A percentile compares a stretch with the other conserved stretches of the same genome.
phyloP scores from a whole-genome alignment of 2,888 invertebrate genomes.

The Caenorhabditis sinica region DNA sequence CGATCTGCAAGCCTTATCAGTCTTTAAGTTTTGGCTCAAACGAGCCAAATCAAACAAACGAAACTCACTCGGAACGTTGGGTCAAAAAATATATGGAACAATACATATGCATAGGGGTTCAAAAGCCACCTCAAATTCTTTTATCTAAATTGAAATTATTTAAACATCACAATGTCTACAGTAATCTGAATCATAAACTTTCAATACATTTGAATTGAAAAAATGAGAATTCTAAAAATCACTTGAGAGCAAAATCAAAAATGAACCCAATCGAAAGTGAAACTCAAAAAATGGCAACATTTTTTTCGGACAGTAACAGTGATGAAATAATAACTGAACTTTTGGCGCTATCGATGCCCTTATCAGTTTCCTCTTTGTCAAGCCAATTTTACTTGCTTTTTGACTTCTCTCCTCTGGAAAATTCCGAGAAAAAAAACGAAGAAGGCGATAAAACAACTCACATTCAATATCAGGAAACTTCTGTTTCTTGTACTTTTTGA shows the following conservation, averaged over 20 bases:
- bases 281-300: slow-evolving; percentile 29
- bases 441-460: not conserved
- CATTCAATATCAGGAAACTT: not conserved
- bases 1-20: slow-evolving; percentile 29
- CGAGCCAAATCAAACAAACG: slow-evolving; percentile 27
- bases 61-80: not conserved
- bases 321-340: slow-evolving; percentile 60
- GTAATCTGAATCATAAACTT: not conserved
- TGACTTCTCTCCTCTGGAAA: slow-evolving; percentile 25
- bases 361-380: slow-evolving; percentile 37
- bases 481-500: not conserved
- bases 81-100: not conserved
- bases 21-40: slow-evolving; percentile 3
- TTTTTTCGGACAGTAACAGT: slow-evolving; percentile 49
- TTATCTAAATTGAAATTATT: too few relatives aligned
- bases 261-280: not conserved
- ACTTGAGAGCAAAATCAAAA: not conserved
- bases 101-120: not conserved
- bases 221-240: not conserved
- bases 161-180: not conserved
- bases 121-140: too few relatives aligned
- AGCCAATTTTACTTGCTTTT: slow-evolving; percentile 46
- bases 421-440: not conserved
- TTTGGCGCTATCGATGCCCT: slow-evolving; percentile 38
- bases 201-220: not conserved